Percentiles rank a stretch among this genome's conserved stretches.
Evolutionary conservation across 2,888 invertebrate genomes (phyloP).

Genomic region (Amblyjoppa proteus): DNA sequence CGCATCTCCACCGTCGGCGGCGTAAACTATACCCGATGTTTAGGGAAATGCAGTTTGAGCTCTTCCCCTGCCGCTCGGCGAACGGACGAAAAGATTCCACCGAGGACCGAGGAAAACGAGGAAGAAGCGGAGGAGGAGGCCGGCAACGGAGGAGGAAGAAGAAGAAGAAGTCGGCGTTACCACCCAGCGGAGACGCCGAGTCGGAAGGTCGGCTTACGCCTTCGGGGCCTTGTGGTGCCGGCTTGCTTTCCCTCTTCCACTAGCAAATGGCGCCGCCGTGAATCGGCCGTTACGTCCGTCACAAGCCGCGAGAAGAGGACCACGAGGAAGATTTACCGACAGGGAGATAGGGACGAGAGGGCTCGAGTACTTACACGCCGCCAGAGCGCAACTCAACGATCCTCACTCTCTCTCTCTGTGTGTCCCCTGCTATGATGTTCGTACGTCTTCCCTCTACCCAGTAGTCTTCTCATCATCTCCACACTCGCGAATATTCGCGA

Average conservation of each 20-base stretch:
- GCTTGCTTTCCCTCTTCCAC: constrained; percentile 49
- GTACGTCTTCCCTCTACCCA: constrained; percentile 29
- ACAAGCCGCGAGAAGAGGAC: constrained; percentile 30
- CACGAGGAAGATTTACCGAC: constrained; percentile 38
- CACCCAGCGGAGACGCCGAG: constrained; percentile 54
- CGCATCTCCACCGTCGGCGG: constrained; percentile 26
- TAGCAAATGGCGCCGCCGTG: constrained; percentile 63
- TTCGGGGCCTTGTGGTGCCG: constrained; percentile 33
- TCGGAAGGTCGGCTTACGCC: constrained; percentile 66
- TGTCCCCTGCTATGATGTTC: constrained; percentile 23
- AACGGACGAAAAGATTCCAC: constrained; percentile 42
- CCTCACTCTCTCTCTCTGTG: constrained; percentile 2
- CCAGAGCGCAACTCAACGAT: constrained; percentile 18
- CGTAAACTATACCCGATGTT: constrained; percentile 61
- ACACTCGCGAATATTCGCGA: constrained; percentile 28
- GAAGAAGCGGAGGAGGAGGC: constrained; percentile 27
- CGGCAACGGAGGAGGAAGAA: constrained; percentile 26
- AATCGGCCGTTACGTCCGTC: constrained; percentile 64
- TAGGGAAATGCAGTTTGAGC: constrained; percentile 58
- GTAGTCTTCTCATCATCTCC: constrained; percentile 62
- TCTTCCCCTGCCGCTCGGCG: constrained; percentile 14
- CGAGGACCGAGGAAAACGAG: constrained; percentile 10
- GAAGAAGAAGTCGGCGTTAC: constrained; percentile 32
- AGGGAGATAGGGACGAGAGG: constrained; percentile 14
- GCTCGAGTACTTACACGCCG: constrained; percentile 35